Evolutionary conservation across 2,113 vertebrate species (phyloP).

Genomic region (Cynocephalus volans): DNA sequence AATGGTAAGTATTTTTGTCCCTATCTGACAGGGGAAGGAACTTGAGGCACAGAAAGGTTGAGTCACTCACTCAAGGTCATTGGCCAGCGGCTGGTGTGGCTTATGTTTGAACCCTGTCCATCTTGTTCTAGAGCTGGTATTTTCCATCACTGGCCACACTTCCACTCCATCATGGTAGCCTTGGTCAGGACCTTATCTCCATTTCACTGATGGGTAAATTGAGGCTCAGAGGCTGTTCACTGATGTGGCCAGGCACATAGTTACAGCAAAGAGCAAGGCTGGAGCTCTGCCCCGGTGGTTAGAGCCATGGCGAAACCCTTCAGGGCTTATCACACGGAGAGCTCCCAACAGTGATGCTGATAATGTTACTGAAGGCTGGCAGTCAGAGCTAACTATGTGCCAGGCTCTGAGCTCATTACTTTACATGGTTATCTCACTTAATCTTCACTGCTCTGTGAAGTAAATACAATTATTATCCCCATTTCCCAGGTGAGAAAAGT

Average conservation of each 20-base stretch:
- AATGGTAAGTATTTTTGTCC: neutral
- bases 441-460: neutral
- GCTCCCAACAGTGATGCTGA: neutral
- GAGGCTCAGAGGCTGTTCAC: neutral
- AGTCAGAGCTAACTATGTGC: neutral
- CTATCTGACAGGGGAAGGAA: neutral
- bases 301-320: neutral
- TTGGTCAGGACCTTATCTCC: neutral
- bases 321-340: too few species aligned
- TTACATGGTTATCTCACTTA: neutral
- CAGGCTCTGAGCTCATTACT: neutral
- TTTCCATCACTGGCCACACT: too few species aligned
- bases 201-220: neutral
- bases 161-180: neutral
- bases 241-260: neutral
- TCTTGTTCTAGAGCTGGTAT: neutral
- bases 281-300: neutral
- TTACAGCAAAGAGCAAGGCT: too few species aligned
- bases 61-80: neutral
- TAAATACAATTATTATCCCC: neutral
- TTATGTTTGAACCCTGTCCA: neutral
- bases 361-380: too few species aligned
- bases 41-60: neutral
- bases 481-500: constrained; percentile 5
- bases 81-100: accelerated